Base-by-base conservation (phyloP, 2,797 vertebrate genomes). In the Streptopelia turtur region DNA sequence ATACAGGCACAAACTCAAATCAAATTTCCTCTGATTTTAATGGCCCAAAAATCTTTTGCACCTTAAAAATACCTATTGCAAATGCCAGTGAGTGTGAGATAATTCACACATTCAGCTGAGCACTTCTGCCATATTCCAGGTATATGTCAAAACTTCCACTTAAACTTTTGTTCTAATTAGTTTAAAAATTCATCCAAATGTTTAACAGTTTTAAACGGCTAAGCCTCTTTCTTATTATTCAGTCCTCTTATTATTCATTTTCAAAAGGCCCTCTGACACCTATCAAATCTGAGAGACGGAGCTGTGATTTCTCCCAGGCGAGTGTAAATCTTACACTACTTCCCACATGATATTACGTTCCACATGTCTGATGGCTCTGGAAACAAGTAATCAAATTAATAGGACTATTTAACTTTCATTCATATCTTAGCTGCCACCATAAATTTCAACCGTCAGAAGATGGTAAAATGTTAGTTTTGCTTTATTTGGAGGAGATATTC, bases 371-470 rank as follows among this genome's bases (percentile, higher is more conserved):
- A 95, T 94, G 81, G 94, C 84, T 96, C 92, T 96, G 90, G 95
- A 96, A 97, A 97, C 90, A 97, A 93, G 95, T 95, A 96, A 96
- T 97, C 95, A 95, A 94, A 96, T 97, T 95, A 97, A 96, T 92
- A 95, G 83, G 82, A 91, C 96, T 95, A 95, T 89, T 95, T 96
- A 95, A 95, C 92, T 96, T 96, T 81, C 95, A 91, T 95, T 95
- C 94, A 95, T 95, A 96, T 95, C 93, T 78, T 95, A 91, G 86
- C 95, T 96, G 94, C 94, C 93, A 94, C 72, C 75, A 96, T 83
- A 95, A 95, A 96, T 97, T 96, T 93, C 81, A 92, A 23, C 81
- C 55, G 0, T 82, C 81, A 76, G 69, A 95, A 90, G 94, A 90
- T 5, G n/a, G 83, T 77, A 95, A 96, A 96, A 93, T 95, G 90